Base-by-base conservation (phyloP, 1,140 invertebrate genomes). In the Propsilocerus akamusi region DNA sequence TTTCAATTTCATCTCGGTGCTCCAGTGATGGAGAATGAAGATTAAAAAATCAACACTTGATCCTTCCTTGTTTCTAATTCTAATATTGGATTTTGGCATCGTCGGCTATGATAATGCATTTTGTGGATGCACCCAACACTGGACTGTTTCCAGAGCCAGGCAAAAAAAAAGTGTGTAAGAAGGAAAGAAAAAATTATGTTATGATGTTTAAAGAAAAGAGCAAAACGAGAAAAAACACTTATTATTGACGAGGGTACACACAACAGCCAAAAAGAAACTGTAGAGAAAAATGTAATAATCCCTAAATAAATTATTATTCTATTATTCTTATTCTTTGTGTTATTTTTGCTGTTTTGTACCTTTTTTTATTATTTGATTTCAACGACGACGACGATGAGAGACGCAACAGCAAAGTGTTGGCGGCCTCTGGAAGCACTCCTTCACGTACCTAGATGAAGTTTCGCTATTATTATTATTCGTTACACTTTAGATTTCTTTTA, bases 11-110 rank as follows among this genome's bases (percentile, higher is more conserved):
- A n/a, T n/a, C n/a, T n/a, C n/a, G n/a, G n/a, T n/a, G n/a, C n/a
- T n/a, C 10, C 28, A 30, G n/a, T 30, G 34, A 41, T 41, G 34
- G 22, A 17, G 34, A 14, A 20, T 14, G 17, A 41, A 41, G 34
- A 41, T 41, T 41, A 41, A 41, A 41, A 41, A 41, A 41, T 41
- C 34, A 41, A 41, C 34, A 41, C 34, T 41, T 41, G 34, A 41
- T 41, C 34, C 17, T 41, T 41, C 34, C 34, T 41, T 41, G n/a
- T 41, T 41, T 17, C 17, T 8, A n/a, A n/a, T n/a, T n/a, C n/a
- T n/a, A n/a, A n/a, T n/a, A n/a, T n/a, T n/a, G n/a, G n/a, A n/a
- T n/a, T n/a, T n/a, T n/a, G n/a, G n/a, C n/a, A n/a, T n/a, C n/a
- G n/a, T n/a, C n/a, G n/a, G n/a, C n/a, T n/a, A n/a, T n/a, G n/a